Percentiles rank a stretch among this genome's conserved stretches.
Conservation (phyloP, 2,797 vertebrate species). For the Phoebastria nigripes region DNA sequence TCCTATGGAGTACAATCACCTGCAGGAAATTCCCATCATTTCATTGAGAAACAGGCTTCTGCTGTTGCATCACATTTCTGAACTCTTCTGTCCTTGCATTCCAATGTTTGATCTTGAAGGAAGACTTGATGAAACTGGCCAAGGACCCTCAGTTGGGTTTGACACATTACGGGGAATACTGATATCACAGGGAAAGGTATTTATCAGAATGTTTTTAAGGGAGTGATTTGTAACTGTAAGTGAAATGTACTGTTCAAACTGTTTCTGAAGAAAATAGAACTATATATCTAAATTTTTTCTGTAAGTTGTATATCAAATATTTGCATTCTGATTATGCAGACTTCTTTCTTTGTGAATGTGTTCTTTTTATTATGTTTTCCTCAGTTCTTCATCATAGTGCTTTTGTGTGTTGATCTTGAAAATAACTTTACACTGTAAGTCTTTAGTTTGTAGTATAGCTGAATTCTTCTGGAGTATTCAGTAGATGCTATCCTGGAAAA, state of each 20-base stretch:
- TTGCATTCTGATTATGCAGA: neutral
- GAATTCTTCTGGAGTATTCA: neutral
- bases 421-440: neutral
- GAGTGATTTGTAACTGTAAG: neutral
- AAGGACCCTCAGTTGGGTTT: constrained; percentile 92
- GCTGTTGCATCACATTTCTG: constrained; percentile 95
- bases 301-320: neutral
- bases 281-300: neutral
- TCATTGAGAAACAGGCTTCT: constrained; percentile 91
- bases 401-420: neutral
- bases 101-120: constrained; percentile 99
- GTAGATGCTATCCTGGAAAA: neutral
- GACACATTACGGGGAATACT: constrained; percentile 93
- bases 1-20: constrained; percentile 98
- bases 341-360: neutral
- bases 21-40: constrained; percentile 93
- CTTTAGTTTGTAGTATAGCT: neutral
- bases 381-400: neutral
- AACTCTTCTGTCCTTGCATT: constrained; percentile 98
- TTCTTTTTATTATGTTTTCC: neutral
- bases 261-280: neutral
- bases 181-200: constrained; percentile 98
- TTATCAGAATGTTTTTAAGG: neutral
- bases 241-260: neutral
- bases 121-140: constrained; percentile 88